Evolutionary conservation across 2,888 invertebrate genomes (phyloP).

Genomic region (Rapana venosa): DNA sequence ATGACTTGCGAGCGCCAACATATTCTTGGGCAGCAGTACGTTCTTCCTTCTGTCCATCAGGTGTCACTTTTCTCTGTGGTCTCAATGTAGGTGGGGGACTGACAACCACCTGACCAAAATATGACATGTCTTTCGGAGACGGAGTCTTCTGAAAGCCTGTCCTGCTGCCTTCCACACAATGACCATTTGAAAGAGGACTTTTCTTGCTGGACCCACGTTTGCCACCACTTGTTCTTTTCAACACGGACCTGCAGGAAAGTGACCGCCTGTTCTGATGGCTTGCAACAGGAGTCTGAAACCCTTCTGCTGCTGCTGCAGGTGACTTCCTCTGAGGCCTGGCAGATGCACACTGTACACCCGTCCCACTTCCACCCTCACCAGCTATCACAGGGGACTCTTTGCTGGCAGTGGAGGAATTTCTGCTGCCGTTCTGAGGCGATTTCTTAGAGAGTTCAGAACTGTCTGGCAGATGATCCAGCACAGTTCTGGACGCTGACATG

Average conservation of each 20-base stretch:
- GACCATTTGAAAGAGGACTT: background rate
- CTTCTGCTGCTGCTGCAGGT: background rate
- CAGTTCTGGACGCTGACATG: slow-evolving; percentile 17
- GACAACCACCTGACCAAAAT: slow-evolving; percentile 49
- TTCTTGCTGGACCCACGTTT: background rate
- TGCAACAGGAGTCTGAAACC: background rate
- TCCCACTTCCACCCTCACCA: no score
- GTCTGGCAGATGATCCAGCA: background rate
- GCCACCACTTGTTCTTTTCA: slow-evolving; percentile 13
- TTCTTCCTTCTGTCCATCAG: background rate
- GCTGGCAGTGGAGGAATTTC: background rate
- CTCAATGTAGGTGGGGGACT: slow-evolving; percentile 46
- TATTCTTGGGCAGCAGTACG: background rate
- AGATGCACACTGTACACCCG: no score
- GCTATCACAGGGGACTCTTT: background rate
- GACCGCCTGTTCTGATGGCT: background rate
- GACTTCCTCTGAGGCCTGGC: background rate
- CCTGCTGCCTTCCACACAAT: background rate
- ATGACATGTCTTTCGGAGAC: slow-evolving; percentile 34
- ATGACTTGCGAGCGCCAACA: background rate
- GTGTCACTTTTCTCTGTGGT: background rate
- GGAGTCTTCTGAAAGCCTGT: background rate
- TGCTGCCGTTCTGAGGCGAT: slow-evolving; percentile 1
- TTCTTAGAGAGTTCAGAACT: background rate
- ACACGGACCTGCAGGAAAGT: background rate